Evolutionary conservation across 2,888 invertebrate species (phyloP).

Genomic region (Adelphocoris suturalis): DNA sequence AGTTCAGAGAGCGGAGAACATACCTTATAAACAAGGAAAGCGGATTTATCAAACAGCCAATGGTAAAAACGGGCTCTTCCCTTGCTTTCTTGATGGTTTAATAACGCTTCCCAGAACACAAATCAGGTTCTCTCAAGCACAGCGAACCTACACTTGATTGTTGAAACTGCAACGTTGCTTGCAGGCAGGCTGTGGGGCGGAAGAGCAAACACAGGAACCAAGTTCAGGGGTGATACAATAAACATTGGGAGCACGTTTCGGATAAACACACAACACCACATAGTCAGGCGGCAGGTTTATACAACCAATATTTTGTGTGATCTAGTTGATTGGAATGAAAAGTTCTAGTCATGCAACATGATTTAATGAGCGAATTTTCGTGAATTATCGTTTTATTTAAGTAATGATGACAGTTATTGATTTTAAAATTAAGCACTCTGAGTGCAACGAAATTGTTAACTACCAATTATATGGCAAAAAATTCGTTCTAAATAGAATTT

Average conservation of each 20-base stretch:
- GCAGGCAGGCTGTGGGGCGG: not conserved
- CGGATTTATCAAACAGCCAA: conserved; percentile 10
- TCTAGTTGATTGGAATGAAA: too few species aligned
- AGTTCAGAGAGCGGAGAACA: conserved; percentile 18
- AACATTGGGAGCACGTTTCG: conserved; percentile 14
- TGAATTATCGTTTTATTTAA: too few species aligned
- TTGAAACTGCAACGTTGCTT: not conserved
- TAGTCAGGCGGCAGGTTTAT: too few species aligned
- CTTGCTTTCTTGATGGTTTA: not conserved
- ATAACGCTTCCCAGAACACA: not conserved
- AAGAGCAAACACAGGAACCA: not conserved
- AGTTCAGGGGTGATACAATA: not conserved
- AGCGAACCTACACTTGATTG: not conserved
- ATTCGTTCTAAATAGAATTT: too few species aligned
- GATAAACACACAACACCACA: not conserved
- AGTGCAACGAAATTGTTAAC: too few species aligned
- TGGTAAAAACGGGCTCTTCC: not conserved
- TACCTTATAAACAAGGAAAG: not conserved
- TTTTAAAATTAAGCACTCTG: too few species aligned
- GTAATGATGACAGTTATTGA: too few species aligned
- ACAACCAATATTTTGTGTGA: too few species aligned
- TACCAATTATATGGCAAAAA: too few species aligned
- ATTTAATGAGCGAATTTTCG: too few species aligned
- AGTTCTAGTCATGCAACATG: too few species aligned
- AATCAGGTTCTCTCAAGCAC: not conserved